Base-by-base conservation (phyloP, 2,113 vertebrate genomes). In the Caretta caretta region DNA sequence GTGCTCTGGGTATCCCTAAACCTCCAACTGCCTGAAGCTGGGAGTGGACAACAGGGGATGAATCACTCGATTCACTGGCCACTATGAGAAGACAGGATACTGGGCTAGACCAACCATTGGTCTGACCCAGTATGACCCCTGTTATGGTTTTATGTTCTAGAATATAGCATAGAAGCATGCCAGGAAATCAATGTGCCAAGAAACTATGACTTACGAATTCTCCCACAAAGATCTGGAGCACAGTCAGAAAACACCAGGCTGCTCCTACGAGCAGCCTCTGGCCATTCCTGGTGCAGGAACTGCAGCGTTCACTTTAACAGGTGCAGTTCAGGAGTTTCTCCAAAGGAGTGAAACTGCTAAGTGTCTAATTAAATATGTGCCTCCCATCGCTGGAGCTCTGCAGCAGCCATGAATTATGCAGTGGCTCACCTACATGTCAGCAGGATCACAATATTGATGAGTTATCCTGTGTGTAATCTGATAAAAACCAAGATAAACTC, bases 391-490 rank as follows among this genome's bases (percentile, higher is more conserved):
- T 0, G 0, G 86, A 91, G 96, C 93, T 83, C 96, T 90, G 96
- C 93, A 96, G 95, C 95, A 94, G 83, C 95, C 97, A 97, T 97
- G 97, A 97, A 97, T 97, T 96, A 96, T 96, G 96, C 97, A 97
- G 94, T 2, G 2, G 51, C 92, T 96, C 95, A 75, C 95, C 95
- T 90, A 86, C 59, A 53, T 95, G 96, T 97, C 97, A 96, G 96
- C 96, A 81, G 96, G 95, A 96, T 96, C 97, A 96, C 96, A 95
- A 94, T 95, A 97, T 97, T 97, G 97, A 97, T 97, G 97, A 97
- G 96, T 92, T 97, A 97, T 95, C 96, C 91, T 29, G 2, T 10
- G 13, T 89, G 96, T 96, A 97, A 97, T 96, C 94, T 93, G 94
- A 95, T 96, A 96, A 98, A 97, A 97, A 96, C 86, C 84, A 80